These are phyloP conservation scores for Channa maculata DNA, from an alignment of 2,113 vertebrate genomes.

Conservation along the genomic window DNA sequence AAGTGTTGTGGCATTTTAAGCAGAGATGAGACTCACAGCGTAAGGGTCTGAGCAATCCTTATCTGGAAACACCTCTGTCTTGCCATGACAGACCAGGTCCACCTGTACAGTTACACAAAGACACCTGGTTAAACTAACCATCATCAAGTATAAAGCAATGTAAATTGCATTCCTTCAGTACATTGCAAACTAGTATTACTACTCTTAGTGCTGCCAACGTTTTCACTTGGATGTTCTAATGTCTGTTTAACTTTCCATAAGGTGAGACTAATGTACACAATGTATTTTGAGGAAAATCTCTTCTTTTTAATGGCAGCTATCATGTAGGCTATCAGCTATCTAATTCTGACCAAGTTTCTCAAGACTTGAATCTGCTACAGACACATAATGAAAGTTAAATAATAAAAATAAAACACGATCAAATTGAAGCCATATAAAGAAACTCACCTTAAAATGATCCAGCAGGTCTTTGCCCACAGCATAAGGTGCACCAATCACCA, in stretches of 20 bases:
- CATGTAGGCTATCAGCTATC: no score
- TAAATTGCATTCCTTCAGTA: neutral
- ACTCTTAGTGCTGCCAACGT: neutral
- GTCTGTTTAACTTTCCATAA: neutral
- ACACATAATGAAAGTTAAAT: no score
- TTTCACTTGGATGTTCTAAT: no score
- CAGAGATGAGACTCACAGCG: conserved; percentile 81
- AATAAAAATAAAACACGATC: no score
- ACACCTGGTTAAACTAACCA: neutral
- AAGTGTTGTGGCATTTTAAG: neutral
- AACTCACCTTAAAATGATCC: conserved; percentile 94
- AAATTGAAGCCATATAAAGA: neutral
- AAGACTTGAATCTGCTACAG: no score
- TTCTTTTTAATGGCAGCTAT: no score
- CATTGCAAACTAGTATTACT: neutral
- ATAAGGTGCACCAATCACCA: conserved; percentile 96
- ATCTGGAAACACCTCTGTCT: conserved; percentile 93
- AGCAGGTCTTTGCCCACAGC: conserved; percentile 92
- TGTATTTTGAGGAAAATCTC: no score
- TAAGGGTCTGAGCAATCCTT: conserved; percentile 92
- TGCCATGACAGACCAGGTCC: conserved; percentile 94
- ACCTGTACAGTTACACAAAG: conserved; percentile 82
- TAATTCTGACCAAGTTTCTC: no score
- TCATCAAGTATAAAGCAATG: neutral
- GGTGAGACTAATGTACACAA: neutral